Evolutionary conservation across 2,113 vertebrate genomes (phyloP).

Genomic region (Syrrhaptes paradoxus): DNA sequence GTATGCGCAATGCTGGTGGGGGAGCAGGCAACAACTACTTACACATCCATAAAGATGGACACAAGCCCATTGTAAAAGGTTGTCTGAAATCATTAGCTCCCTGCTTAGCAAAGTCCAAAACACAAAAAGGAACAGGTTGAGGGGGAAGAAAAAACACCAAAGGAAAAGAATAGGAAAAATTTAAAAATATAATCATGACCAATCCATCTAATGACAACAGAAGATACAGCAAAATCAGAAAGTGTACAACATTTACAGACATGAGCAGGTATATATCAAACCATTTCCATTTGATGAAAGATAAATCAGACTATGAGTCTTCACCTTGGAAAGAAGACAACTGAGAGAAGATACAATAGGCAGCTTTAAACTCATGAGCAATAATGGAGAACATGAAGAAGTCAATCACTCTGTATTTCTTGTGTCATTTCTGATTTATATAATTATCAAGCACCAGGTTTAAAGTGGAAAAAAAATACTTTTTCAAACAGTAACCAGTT

Average conservation of each 20-base stretch:
- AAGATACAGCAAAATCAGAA: not conserved
- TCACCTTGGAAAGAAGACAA: not conserved
- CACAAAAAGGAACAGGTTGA: not conserved
- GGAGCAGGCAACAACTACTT: fast-evolving
- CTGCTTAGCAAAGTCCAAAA: not conserved
- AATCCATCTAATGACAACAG: not conserved
- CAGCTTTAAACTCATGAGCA: not conserved
- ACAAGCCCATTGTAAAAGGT: not conserved
- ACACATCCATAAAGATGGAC: not conserved
- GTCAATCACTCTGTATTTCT: not conserved
- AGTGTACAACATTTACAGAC: not conserved
- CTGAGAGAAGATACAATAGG: not conserved
- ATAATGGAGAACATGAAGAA: not conserved
- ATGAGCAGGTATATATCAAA: not conserved
- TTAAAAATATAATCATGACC: not conserved
- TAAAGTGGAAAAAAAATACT: not conserved
- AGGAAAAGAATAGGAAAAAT: not conserved
- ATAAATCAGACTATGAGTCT: not conserved
- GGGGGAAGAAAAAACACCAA: not conserved
- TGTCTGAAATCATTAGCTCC: not conserved
- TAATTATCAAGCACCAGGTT: not conserved
- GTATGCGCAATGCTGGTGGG: not conserved
- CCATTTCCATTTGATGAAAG: not conserved
- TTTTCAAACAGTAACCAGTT: not conserved
- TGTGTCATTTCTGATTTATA: not conserved